phyloP scores from a whole-genome alignment of 2,888 invertebrate genomes.

The Cremastobaeus sp. region DNA sequence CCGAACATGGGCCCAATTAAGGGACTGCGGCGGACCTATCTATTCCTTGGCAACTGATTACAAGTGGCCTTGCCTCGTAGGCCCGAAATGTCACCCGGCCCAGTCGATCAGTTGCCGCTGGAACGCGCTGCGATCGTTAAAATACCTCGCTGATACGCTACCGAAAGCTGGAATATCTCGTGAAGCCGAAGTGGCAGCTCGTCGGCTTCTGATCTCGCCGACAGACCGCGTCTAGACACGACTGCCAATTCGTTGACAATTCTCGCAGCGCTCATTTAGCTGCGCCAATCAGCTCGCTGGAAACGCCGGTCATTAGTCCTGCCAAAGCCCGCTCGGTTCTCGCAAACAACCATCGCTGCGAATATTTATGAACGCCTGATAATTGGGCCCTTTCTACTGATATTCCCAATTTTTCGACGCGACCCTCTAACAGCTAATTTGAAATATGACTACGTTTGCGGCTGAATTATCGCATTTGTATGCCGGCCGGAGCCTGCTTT shows the following conservation, averaged over 20 bases:
- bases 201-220: conserved; percentile 44
- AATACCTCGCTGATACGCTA: conserved; percentile 71
- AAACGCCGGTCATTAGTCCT: conserved; percentile 52
- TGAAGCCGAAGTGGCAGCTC: conserved; percentile 46
- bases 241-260: conserved; percentile 52
- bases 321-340: conserved; percentile 25
- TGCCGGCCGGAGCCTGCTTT: too few relatives aligned
- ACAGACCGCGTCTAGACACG: conserved; percentile 45
- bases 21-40: conserved; percentile 65
- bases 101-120: conserved; percentile 69
- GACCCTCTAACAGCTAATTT: conserved; percentile 8
- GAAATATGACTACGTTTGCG: conserved; percentile 11
- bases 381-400: conserved; percentile 20
- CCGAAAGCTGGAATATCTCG: conserved; percentile 63
- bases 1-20: conserved; percentile 76
- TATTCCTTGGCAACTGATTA: conserved; percentile 64
- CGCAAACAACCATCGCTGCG: neutral
- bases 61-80: conserved; percentile 57
- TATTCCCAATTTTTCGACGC: conserved; percentile 22
- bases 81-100: conserved; percentile 71
- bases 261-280: conserved; percentile 38
- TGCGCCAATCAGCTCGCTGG: conserved; percentile 45
- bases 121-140: conserved; percentile 72
- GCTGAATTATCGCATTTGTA: neutral
- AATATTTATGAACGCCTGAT: conserved; percentile 41